A percentile compares a stretch with the other conserved stretches of the same genome.
These are phyloP conservation scores for Paracentrotus lividus DNA, from an alignment of 53 echinoderm and acorn worm genomes.

Conservation along the genomic window DNA sequence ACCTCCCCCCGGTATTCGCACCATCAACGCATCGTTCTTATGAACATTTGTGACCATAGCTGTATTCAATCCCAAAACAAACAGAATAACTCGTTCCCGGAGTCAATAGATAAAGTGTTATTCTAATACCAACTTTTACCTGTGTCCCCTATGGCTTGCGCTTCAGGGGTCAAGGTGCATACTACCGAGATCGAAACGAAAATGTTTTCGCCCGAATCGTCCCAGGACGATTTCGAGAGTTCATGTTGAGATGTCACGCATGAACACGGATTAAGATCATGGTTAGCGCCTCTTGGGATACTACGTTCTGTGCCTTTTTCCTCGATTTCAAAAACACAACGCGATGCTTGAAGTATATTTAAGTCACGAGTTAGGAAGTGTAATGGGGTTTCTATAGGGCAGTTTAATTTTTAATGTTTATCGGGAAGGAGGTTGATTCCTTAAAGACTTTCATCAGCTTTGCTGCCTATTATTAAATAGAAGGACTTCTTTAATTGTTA, in stretches of 20 bases:
- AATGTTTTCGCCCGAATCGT: not conserved
- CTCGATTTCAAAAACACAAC: not conserved
- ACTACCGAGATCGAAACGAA: slow-evolving; percentile 15
- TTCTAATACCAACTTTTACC: not conserved
- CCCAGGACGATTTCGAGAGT: not conserved
- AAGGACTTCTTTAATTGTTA: not conserved
- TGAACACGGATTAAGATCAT: slow-evolving; percentile 7
- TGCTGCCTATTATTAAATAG: not conserved
- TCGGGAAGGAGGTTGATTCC: not conserved
- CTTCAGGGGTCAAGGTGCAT: not conserved
- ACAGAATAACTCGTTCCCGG: too few relatives aligned
- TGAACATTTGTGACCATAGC: too few relatives aligned
- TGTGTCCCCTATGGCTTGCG: not conserved
- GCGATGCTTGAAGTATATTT: not conserved
- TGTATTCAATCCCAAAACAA: too few relatives aligned
- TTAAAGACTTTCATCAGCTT: not conserved
- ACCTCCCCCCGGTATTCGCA: too few relatives aligned
- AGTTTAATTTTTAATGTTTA: not conserved
- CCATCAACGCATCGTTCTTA: too few relatives aligned
- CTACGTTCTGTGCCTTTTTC: not conserved
- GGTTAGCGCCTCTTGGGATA: not conserved
- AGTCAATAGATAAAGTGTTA: too few relatives aligned
- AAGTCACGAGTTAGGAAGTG: not conserved
- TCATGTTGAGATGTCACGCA: slow-evolving; percentile 18
- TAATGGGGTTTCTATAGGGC: not conserved